phyloP scores from a whole-genome alignment of 2,888 invertebrate species.

The Hypomecis punctinalis region DNA sequence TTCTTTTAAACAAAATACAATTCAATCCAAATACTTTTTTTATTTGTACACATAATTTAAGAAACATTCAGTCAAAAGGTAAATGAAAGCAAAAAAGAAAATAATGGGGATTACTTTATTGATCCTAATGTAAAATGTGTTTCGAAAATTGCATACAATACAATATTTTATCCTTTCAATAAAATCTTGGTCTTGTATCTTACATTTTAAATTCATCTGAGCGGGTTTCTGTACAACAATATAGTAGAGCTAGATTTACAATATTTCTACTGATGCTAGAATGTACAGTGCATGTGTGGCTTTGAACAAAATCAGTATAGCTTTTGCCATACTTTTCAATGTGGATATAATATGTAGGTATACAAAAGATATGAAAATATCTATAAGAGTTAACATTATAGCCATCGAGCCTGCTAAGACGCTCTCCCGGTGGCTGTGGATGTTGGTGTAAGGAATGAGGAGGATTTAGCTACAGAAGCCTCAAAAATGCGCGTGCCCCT shows the following conservation, averaged over 20 bases:
- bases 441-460: no score
- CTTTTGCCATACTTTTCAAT: conserved; percentile 10
- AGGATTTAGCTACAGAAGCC: no score
- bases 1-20: conserved; percentile 32
- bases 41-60: conserved; percentile 7
- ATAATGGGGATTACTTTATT: conserved; percentile 81
- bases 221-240: conserved; percentile 74
- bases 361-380: no score
- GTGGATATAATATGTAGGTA: background rate
- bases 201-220: conserved; percentile 75
- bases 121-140: conserved; percentile 83
- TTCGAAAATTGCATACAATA: conserved; percentile 84
- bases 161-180: conserved; percentile 81
- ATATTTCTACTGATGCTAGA: conserved; percentile 61
- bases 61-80: conserved; percentile 31
- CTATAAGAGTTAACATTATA: no score
- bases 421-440: no score
- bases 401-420: no score
- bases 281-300: conserved; percentile 65
- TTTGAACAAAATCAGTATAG: conserved; percentile 24
- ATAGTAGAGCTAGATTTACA: conserved; percentile 69
- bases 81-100: conserved; percentile 59
- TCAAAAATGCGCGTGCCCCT: no score
- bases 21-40: conserved; percentile 10
- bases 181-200: conserved; percentile 80